phyloP scores from a whole-genome alignment of 2,797 vertebrate genomes.

The Acomys russatus region DNA sequence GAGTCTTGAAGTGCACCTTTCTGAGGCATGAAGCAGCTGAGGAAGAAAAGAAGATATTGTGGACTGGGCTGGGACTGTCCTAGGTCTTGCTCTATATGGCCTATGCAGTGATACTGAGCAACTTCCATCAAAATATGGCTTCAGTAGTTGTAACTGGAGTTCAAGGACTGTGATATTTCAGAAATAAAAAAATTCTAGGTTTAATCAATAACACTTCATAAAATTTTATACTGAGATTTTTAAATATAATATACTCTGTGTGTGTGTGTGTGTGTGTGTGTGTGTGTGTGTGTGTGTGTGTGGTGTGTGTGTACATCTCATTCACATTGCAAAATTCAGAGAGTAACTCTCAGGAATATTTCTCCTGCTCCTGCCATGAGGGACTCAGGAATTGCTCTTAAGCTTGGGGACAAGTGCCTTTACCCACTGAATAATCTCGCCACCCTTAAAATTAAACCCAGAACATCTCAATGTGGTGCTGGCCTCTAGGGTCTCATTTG shows the following conservation, averaged over 20 bases:
- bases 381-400: not conserved
- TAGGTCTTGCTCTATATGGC: not conserved
- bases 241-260: no score
- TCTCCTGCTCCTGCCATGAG: not conserved
- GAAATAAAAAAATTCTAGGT: not conserved
- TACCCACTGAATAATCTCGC: not conserved
- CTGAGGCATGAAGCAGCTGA: constrained; percentile 39
- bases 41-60: not conserved
- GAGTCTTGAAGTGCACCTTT: constrained; percentile 47
- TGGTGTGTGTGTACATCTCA: not conserved
- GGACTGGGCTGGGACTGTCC: no score
- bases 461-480: no score
- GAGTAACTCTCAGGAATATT: not conserved
- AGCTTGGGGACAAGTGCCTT: not conserved
- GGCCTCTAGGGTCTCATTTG: no score
- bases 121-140: no score
- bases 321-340: not conserved
- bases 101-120: no score
- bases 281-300: no score
- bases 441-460: not conserved
- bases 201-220: not conserved
- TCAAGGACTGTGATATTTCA: not conserved
- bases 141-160: no score
- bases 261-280: no score
- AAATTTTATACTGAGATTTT: not conserved